Conservation (phyloP, 64 coral and sea anemone species). For the Montipora foliosa region DNA sequence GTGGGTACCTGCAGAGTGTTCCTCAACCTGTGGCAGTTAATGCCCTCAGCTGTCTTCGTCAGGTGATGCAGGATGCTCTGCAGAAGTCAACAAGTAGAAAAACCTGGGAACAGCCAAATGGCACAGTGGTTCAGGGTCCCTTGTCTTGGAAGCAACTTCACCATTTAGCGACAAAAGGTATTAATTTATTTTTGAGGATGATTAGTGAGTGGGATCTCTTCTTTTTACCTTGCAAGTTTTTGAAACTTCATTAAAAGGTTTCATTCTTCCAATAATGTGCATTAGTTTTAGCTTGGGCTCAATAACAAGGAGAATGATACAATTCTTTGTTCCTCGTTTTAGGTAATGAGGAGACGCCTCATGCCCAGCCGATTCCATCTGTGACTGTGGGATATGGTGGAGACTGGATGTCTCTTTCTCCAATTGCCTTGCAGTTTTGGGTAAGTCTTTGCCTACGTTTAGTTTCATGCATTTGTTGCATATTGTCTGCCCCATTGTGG, state of each 20-base stretch:
- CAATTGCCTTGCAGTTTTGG: slow-evolving; percentile 95
- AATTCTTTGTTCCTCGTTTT: neutral
- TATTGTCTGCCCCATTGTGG: too few relatives aligned
- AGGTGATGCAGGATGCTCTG: slow-evolving; percentile 93
- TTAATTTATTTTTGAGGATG: too few relatives aligned
- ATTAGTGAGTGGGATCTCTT: too few relatives aligned
- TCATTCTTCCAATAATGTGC: neutral
- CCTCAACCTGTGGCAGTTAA: slow-evolving; percentile 54
- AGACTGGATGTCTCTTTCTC: slow-evolving; percentile 97
- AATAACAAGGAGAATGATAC: too few relatives aligned
- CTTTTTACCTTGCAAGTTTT: too few relatives aligned
- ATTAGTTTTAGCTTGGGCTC: neutral
- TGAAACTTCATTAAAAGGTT: neutral
- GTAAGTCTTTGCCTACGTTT: slow-evolving; percentile 42
- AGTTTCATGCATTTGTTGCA: neutral
- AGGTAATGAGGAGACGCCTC: slow-evolving; percentile 71
- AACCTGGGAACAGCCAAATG: slow-evolving; percentile 97
- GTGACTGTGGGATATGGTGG: slow-evolving; percentile 89
- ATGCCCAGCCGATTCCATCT: slow-evolving; percentile 77
- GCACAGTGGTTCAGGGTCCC: slow-evolving; percentile 93
- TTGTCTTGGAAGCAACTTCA: slow-evolving; percentile 97
- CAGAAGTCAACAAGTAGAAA: slow-evolving; percentile 96
- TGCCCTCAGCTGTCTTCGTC: slow-evolving; percentile 72
- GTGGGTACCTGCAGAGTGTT: slow-evolving; percentile 2
- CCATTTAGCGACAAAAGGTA: slow-evolving; percentile 87